Evolutionary conservation across 2,797 vertebrate species (phyloP).

Genomic region (Melanotaenia boesemani): DNA sequence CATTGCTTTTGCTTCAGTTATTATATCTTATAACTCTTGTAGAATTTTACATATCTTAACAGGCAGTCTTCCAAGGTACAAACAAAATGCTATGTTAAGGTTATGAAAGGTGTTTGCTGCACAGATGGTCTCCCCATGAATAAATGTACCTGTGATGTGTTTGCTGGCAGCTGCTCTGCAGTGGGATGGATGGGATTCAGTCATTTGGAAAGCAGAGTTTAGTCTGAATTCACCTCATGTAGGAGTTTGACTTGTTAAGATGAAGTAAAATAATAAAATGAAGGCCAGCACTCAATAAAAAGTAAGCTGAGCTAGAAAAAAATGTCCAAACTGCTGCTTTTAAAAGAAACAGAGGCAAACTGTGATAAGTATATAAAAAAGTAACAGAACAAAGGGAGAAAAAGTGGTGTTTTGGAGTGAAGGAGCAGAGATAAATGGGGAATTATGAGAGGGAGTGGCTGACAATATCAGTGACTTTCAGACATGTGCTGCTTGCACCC

Average conservation of each 20-base stretch:
- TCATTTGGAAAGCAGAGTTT: constrained; percentile 34
- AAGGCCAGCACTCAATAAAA: constrained; percentile 7
- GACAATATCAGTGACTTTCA: constrained; percentile 45
- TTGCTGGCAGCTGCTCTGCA: constrained; percentile 47
- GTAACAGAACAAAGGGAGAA: background rate
- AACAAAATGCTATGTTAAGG: constrained; percentile 22
- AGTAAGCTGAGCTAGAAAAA: background rate
- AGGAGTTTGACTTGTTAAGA: constrained; percentile 37
- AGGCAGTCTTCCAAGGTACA: background rate
- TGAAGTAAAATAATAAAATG: constrained; percentile 18
- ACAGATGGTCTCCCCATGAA: constrained; percentile 43
- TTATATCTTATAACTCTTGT: constrained; percentile 41
- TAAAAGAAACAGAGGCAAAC: constrained; percentile 19
- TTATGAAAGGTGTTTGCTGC: constrained; percentile 34
- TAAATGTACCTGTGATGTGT: constrained; percentile 26
- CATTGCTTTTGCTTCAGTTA: background rate
- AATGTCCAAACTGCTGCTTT: background rate
- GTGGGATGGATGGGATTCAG: constrained; percentile 45
- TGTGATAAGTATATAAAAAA: constrained; percentile 28
- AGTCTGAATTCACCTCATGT: constrained; percentile 3
- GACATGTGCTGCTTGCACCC: constrained; percentile 32
- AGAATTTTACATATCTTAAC: constrained; percentile 38
- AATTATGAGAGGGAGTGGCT: constrained; percentile 27
- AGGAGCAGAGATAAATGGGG: constrained; percentile 23
- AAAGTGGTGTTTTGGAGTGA: constrained; percentile 24